Base-by-base conservation (phyloP, 92 coral and sea anemone genomes). In the Porites divaricata region DNA sequence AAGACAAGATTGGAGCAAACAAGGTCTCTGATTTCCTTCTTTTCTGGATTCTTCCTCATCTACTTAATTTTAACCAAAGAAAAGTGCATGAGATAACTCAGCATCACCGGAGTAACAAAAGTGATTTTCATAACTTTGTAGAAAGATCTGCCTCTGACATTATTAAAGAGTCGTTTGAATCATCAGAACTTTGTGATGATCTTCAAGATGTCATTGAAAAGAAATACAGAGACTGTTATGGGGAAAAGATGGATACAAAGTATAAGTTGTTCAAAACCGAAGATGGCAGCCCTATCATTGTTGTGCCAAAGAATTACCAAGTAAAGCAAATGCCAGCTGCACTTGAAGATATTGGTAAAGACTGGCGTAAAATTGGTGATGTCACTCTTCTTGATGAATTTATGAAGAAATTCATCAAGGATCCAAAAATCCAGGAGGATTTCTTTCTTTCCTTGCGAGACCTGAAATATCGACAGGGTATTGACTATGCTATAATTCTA, bases 1-100 rank as follows among this genome's bases (percentile, higher is more conserved):
- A 66, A 13, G 85, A 17, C 16, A 64, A 64, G 52, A 80, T 80
- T 35, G 90, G 90, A 1, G 23, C 81, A 2, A 87, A 87, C 17
- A 87, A 87, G 66, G 54, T 87, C 9, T 87, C 90, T 1, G 90
- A 80, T 28, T 85, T 85, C 13, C 13, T 85, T 28, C 67, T 85
- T 16, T 85, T 85, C 62, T 85, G 88, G 88, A 80, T 78, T 0
- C 35, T 87, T 0, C 90, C 86, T 0, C 79, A 61, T 26, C 70
- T 86, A 10, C 77, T 86, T 10, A 86, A 63, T 24, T 86, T 22
- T 19, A 78, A 77, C 41, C 41, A 70, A 7, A 20, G 80, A 19
- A 86, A 86, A 63, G 67, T 79, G 9, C 8, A 24, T 0, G 76
- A 86, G 15, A 51, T 79, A 24, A 2, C 0, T 9, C 19, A 22